Conservation (phyloP, 2,113 vertebrate species). For the Conger conger region DNA sequence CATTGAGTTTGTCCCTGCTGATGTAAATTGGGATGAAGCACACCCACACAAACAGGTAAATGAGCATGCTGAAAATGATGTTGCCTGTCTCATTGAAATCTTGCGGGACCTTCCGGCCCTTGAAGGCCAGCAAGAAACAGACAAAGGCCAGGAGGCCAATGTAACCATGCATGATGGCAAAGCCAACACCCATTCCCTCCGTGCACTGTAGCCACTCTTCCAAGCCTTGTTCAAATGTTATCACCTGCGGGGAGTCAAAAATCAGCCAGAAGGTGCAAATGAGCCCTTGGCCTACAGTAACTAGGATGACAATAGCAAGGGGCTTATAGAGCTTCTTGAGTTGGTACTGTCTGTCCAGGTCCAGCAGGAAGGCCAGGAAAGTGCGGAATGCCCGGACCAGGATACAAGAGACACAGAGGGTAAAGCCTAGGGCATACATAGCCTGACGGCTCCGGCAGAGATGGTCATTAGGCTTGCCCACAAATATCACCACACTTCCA, state of each 20-base stretch:
- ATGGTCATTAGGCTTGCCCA: conserved; percentile 51
- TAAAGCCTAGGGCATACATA: conserved; percentile 64
- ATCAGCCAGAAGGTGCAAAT: conserved; percentile 61
- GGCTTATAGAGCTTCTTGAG: conserved; percentile 50
- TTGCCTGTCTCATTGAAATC: conserved; percentile 60
- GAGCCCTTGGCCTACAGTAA: conserved; percentile 48
- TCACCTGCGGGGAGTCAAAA: conserved; percentile 43
- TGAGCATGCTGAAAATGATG: conserved; percentile 68
- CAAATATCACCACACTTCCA: conserved; percentile 54
- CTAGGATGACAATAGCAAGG: conserved; percentile 36
- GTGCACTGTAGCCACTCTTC: conserved; percentile 37
- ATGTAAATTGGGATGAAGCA: conserved; percentile 63
- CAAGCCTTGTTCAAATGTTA: conserved; percentile 31
- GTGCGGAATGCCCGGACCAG: conserved; percentile 57
- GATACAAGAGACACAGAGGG: conserved; percentile 63
- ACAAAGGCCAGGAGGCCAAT: conserved; percentile 56
- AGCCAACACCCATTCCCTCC: conserved; percentile 52
- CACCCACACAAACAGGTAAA: conserved; percentile 67
- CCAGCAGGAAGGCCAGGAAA: conserved; percentile 55
- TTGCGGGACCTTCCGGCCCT: conserved; percentile 57
- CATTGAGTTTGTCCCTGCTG: conserved; percentile 33
- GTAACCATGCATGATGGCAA: conserved; percentile 61
- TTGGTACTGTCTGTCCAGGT: conserved; percentile 25
- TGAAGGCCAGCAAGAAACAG: conserved; percentile 63
- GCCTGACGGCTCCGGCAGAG: conserved; percentile 60